Conservation (phyloP, 1,140 invertebrate species). For the Ceratosolen solmsi region DNA sequence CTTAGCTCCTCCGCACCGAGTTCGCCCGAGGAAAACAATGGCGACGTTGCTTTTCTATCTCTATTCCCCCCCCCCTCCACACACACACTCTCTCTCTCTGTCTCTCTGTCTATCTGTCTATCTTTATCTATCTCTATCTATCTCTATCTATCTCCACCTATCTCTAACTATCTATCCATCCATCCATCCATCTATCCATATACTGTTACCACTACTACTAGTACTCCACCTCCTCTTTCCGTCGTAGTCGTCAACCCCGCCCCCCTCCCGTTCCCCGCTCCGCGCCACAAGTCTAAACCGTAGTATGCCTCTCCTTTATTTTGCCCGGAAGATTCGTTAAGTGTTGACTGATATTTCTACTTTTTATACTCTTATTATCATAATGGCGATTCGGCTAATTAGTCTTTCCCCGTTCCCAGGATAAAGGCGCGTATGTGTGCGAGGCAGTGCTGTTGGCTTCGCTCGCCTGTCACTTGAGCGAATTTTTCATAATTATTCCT, state of each 20-base stretch:
- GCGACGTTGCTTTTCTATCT: constrained; percentile 24
- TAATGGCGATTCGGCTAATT: constrained; percentile 32
- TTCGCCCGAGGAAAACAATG: constrained; percentile 4
- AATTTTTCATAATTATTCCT: constrained; percentile 17
- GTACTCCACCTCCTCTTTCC: not conserved
- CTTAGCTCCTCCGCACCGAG: not conserved
- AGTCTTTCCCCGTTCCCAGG: constrained; percentile 6
- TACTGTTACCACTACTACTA: no score
- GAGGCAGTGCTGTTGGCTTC: not conserved
- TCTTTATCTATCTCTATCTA: no score
- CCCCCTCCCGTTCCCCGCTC: not conserved
- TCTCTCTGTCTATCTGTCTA: not conserved
- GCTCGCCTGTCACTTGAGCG: not conserved
- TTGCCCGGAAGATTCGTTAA: not conserved
- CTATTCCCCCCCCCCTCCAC: no score
- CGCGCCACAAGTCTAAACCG: no score
- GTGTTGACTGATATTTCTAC: constrained; percentile 14
- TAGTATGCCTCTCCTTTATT: no score
- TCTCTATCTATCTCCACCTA: no score
- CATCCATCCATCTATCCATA: no score
- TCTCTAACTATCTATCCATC: no score
- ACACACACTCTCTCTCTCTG: constrained; percentile 52
- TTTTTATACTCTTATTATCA: constrained; percentile 3
- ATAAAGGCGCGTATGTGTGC: not conserved
- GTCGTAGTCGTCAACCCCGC: no score